These are phyloP conservation scores for Astreopora myriophthalma DNA, from an alignment of 64 coral and sea anemone species.

Conservation along the genomic window DNA sequence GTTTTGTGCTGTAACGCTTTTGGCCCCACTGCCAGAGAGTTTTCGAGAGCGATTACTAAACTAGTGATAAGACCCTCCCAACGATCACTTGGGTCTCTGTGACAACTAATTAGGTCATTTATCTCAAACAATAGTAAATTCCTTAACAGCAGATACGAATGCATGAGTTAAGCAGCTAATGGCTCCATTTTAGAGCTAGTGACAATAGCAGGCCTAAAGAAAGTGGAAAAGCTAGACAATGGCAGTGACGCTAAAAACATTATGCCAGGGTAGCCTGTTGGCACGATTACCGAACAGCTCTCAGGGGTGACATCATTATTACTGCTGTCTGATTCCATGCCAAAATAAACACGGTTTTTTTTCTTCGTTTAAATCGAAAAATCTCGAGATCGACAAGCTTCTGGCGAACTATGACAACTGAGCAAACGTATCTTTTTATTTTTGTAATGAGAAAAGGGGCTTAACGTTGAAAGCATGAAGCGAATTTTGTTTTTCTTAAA, in stretches of 20 bases:
- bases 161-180: not conserved
- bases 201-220: not conserved
- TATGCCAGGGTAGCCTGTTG: not conserved
- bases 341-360: not conserved
- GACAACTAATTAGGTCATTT: slow-evolving; percentile 26
- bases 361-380: not conserved
- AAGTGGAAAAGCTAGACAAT: slow-evolving; percentile 26
- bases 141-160: slow-evolving; percentile 15
- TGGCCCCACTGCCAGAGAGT: not conserved
- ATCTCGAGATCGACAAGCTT: not conserved
- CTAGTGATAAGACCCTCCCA: not conserved
- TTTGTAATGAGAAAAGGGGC: not conserved
- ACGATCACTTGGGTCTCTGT: not conserved
- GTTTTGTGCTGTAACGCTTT: slow-evolving; percentile 6
- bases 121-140: slow-evolving; percentile 9
- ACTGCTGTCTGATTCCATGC: not conserved
- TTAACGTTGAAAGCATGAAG: not conserved
- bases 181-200: not conserved
- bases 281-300: not conserved
- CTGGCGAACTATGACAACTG: not conserved
- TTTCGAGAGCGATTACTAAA: slow-evolving; percentile 8
- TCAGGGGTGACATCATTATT: not conserved
- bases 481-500: not conserved
- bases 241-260: not conserved
- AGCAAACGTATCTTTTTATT: not conserved